Conservation (phyloP, 1,140 invertebrate species). For the Caenorhabditis tropicalis region DNA sequence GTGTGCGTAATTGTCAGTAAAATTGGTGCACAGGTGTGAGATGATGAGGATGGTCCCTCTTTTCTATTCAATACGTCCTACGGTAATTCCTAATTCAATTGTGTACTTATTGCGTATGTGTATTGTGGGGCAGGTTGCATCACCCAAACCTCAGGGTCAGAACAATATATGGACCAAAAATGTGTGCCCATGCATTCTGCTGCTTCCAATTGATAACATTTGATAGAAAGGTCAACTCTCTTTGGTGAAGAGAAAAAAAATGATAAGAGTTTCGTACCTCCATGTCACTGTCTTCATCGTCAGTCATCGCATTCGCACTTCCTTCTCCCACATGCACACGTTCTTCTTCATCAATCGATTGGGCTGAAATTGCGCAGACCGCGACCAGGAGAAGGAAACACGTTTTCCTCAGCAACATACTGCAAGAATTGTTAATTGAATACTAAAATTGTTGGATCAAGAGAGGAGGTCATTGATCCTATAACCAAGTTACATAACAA, state of each 20-base stretch:
- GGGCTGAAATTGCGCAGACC: background rate
- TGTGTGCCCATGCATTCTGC: background rate
- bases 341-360: conserved; percentile 50
- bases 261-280: conserved; percentile 24
- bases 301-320: conserved; percentile 39
- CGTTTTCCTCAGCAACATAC: conserved; percentile 31
- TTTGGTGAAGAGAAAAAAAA: background rate
- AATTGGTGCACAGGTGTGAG: conserved; percentile 41
- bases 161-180: conserved; percentile 5
- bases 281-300: conserved; percentile 49
- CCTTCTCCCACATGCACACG: conserved; percentile 46
- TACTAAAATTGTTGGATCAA: background rate
- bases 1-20: conserved; percentile 23
- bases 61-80: background rate
- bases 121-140: background rate
- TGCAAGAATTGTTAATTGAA: background rate
- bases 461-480: background rate
- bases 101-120: conserved; percentile 28
- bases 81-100: conserved; percentile 42
- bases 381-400: conserved; percentile 1
- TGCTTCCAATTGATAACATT: background rate
- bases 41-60: conserved; percentile 36
- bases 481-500: background rate
- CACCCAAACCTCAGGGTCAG: background rate
- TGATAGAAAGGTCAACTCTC: conserved; percentile 26